Conservation (phyloP, 1,140 invertebrate genomes). For the Drosophila pachea region DNA sequence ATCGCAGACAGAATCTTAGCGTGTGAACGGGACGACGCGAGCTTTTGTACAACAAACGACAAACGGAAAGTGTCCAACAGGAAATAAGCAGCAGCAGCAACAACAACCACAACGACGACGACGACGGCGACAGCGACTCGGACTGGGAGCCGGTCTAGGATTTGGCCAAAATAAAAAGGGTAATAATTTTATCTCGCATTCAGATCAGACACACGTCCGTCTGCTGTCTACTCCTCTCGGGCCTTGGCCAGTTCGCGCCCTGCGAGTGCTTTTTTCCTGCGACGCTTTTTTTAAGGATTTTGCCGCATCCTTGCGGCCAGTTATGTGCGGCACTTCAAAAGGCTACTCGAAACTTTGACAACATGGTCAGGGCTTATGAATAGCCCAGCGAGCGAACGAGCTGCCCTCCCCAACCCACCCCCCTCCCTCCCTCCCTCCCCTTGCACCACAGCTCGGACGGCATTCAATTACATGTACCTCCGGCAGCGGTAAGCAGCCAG, state of each 20-base stretch:
- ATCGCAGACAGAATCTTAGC: slow-evolving; percentile 27
- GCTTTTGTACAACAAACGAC: slow-evolving; percentile 76
- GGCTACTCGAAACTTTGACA: slow-evolving; percentile 66
- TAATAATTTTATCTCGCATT: slow-evolving; percentile 79
- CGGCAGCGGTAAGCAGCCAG: slow-evolving; percentile 58
- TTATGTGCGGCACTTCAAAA: slow-evolving; percentile 49
- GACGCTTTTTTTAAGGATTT: slow-evolving; percentile 4
- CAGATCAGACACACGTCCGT: slow-evolving; percentile 77
- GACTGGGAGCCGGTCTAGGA: slow-evolving; percentile 17
- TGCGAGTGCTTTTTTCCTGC: slow-evolving; percentile 5
- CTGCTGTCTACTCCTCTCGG: slow-evolving; percentile 27
- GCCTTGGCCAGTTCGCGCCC: slow-evolving; percentile 3
- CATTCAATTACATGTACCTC: slow-evolving; percentile 71
- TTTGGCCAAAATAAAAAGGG: slow-evolving; percentile 72
- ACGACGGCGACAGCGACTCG: slow-evolving; percentile 37
- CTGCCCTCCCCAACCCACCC: background rate
- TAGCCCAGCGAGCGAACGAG: slow-evolving; percentile 34
- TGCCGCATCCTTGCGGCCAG: slow-evolving; percentile 43
- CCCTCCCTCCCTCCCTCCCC: background rate
- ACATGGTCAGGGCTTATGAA: slow-evolving; percentile 60
- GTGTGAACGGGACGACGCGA: slow-evolving; percentile 17
- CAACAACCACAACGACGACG: slow-evolving; percentile 36
- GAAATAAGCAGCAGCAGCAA: slow-evolving; percentile 70
- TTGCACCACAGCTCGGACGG: slow-evolving; percentile 6
- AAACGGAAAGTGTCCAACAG: slow-evolving; percentile 79